A percentile compares a stretch with the other conserved stretches of the same genome.
Evolutionary conservation across 2,888 invertebrate species (phyloP).

Genomic region (Ephialtes manifestator): DNA sequence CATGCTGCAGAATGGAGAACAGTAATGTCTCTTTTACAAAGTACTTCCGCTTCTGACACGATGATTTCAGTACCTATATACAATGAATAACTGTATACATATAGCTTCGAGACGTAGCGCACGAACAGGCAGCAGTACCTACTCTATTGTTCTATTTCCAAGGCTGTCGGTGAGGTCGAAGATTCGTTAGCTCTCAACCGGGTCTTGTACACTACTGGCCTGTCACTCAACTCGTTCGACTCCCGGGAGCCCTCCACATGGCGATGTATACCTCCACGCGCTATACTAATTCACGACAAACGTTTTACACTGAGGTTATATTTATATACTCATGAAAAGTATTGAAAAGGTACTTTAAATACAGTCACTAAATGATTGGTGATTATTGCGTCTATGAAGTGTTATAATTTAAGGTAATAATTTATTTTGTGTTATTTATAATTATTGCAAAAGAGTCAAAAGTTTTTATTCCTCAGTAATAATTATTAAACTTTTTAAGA

Average conservation of each 20-base stretch:
- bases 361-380: too few species aligned
- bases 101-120: slow-evolving; percentile 48
- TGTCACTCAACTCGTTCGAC: slow-evolving; percentile 70
- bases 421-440: too few species aligned
- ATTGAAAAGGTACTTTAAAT: background rate
- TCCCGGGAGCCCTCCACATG: slow-evolving; percentile 29
- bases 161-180: slow-evolving; percentile 71
- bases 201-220: slow-evolving; percentile 55
- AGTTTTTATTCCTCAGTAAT: too few species aligned
- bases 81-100: background rate
- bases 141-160: slow-evolving; percentile 71
- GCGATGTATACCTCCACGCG: slow-evolving; percentile 5
- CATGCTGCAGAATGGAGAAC: slow-evolving; percentile 29
- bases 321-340: background rate
- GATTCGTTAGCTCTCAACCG: slow-evolving; percentile 65
- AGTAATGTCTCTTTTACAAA: slow-evolving; percentile 61
- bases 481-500: too few species aligned
- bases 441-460: too few species aligned
- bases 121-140: slow-evolving; percentile 23
- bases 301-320: slow-evolving; percentile 15
- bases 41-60: slow-evolving; percentile 45
- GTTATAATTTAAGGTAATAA: too few species aligned
- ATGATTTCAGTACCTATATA: slow-evolving; percentile 50
- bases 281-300: slow-evolving; percentile 26
- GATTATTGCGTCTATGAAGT: too few species aligned